phyloP scores from a whole-genome alignment of 2,797 vertebrate genomes.

The Galagoides demidoff region DNA sequence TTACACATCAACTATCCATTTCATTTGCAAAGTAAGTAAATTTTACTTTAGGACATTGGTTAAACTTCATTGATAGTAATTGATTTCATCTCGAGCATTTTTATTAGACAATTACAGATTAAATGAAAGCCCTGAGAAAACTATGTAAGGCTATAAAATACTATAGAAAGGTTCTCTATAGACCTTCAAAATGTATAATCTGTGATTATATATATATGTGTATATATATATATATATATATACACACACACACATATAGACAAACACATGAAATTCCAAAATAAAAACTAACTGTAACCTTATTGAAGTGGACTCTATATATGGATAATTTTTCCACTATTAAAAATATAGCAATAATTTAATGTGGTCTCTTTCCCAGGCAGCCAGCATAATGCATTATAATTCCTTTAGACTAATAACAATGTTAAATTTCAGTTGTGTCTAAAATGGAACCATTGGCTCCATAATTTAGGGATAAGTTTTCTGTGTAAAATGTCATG shows the following conservation, averaged over 20 bases:
- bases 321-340: background rate
- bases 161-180: background rate
- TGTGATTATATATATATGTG: background rate
- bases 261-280: background rate
- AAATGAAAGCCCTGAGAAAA: slow-evolving; percentile 9
- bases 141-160: background rate
- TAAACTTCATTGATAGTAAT: slow-evolving; percentile 15
- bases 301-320: background rate
- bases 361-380: background rate
- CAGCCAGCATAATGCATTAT: background rate
- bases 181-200: background rate
- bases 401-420: slow-evolving; percentile 21
- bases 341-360: slow-evolving; percentile 2
- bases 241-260: background rate
- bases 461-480: background rate
- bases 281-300: background rate
- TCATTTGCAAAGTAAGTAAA: slow-evolving; percentile 49
- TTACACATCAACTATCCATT: slow-evolving; percentile 14
- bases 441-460: background rate
- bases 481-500: background rate
- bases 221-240: background rate
- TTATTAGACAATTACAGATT: background rate
- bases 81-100: background rate
- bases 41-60: background rate
- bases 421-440: slow-evolving; percentile 49